phyloP scores from a whole-genome alignment of 2,888 invertebrate genomes.

The Epirrita christyi region DNA sequence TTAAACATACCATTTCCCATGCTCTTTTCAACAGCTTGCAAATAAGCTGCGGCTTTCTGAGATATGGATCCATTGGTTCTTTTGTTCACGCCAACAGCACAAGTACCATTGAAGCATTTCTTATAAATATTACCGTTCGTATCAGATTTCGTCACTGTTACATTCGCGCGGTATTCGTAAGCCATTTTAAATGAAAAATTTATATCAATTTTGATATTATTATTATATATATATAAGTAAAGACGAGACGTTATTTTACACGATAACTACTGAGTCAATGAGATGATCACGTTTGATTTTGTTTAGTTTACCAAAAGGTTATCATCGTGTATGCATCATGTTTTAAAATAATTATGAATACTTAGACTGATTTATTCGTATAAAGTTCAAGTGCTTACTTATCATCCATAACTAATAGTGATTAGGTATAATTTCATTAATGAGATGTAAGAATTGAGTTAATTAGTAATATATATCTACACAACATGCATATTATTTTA shows the following conservation, averaged over 20 bases:
- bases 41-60: conserved; percentile 69
- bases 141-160: conserved; percentile 64
- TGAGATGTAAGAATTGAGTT: too few relatives aligned
- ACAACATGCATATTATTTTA: too few relatives aligned
- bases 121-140: conserved; percentile 61
- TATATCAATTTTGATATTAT: conserved; percentile 21
- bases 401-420: conserved; percentile 39
- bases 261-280: conserved; percentile 41
- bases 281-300: conserved; percentile 35
- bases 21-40: conserved; percentile 69
- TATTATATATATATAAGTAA: conserved; percentile 26
- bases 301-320: conserved; percentile 54
- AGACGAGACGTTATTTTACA: conserved; percentile 26
- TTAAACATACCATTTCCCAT: conserved; percentile 41
- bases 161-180: conserved; percentile 62
- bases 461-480: too few relatives aligned
- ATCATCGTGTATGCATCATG: conserved; percentile 43
- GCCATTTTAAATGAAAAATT: conserved; percentile 51
- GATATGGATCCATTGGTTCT: conserved; percentile 62
- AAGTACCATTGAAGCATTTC: conserved; percentile 63
- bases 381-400: conserved; percentile 6
- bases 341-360: conserved; percentile 23
- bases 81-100: conserved; percentile 60
- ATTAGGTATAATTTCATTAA: not conserved
- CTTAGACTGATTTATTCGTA: conserved; percentile 8